phyloP scores from a whole-genome alignment of 1,140 invertebrate species.

The Sarcophaga peregrina region DNA sequence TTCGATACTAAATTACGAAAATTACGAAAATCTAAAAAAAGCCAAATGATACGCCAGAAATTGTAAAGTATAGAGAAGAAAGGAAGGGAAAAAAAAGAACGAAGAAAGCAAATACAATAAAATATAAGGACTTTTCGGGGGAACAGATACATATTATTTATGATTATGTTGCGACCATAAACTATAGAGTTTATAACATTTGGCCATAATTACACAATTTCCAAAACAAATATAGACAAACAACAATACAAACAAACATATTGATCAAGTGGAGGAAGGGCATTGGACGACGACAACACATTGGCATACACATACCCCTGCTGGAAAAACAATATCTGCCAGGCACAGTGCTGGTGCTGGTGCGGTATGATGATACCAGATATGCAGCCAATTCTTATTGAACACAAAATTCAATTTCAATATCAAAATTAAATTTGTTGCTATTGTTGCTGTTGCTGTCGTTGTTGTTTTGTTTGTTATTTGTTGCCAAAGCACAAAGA shows the following conservation, averaged over 20 bases:
- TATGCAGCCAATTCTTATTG: constrained; percentile 11
- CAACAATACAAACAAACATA: not conserved
- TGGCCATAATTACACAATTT: constrained; percentile 45
- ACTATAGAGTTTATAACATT: constrained; percentile 47
- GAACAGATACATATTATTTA: constrained; percentile 41
- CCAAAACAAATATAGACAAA: constrained; percentile 32
- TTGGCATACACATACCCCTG: not conserved
- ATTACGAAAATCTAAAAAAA: not conserved
- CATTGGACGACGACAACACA: too few species aligned
- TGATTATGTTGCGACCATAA: constrained; percentile 43
- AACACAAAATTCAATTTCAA: constrained; percentile 25
- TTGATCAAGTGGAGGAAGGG: too few species aligned
- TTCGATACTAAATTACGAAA: not conserved
- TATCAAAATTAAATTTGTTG: constrained; percentile 25
- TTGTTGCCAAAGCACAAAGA: constrained; percentile 18
- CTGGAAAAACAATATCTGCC: constrained; percentile 35
- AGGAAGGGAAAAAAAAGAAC: not conserved
- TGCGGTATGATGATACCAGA: not conserved
- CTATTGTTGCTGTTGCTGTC: not conserved
- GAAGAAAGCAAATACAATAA: not conserved
- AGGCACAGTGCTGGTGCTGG: not conserved
- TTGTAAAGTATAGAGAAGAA: too few species aligned
- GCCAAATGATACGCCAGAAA: not conserved
- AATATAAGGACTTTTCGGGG: not conserved
- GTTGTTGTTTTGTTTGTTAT: constrained; percentile 9